phyloP scores from a whole-genome alignment of 2,113 vertebrate species.

The Rhinolophus sinicus region DNA sequence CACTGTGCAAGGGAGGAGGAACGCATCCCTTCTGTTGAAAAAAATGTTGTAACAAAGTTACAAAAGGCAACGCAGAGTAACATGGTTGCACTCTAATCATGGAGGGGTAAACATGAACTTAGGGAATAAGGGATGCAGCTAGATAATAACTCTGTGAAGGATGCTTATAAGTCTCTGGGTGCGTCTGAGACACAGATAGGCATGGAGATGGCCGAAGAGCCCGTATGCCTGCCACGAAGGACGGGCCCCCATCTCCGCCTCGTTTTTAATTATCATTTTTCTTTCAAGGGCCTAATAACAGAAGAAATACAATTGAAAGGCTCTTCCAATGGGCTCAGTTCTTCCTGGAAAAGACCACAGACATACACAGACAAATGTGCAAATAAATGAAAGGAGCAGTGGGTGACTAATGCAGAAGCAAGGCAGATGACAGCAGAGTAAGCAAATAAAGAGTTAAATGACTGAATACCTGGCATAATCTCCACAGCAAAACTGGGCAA shows the following conservation, averaged over 20 bases:
- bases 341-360: conserved; percentile 61
- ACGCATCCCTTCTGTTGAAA: not conserved
- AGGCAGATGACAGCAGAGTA: conserved; percentile 77
- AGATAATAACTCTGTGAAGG: not conserved
- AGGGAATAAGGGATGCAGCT: not conserved
- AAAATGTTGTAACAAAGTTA: conserved; percentile 5
- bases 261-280: not conserved
- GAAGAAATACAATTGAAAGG: not conserved
- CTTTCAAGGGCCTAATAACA: not conserved
- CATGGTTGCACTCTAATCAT: not conserved
- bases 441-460: conserved; percentile 81
- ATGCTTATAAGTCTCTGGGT: not conserved
- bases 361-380: not conserved
- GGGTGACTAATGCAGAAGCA: conserved; percentile 66
- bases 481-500: conserved; percentile 99
- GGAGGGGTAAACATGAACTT: not conserved
- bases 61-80: not conserved
- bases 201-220: not conserved
- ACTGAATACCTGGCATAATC: conserved; percentile 98
- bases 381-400: conserved; percentile 45
- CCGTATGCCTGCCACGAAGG: not conserved
- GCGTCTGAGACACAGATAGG: not conserved
- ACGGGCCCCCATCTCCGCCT: not conserved
- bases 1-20: not conserved
- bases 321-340: conserved; percentile 26